Evolutionary conservation across 2,113 vertebrate genomes (phyloP).

Genomic region (Dasyornis broadbenti): DNA sequence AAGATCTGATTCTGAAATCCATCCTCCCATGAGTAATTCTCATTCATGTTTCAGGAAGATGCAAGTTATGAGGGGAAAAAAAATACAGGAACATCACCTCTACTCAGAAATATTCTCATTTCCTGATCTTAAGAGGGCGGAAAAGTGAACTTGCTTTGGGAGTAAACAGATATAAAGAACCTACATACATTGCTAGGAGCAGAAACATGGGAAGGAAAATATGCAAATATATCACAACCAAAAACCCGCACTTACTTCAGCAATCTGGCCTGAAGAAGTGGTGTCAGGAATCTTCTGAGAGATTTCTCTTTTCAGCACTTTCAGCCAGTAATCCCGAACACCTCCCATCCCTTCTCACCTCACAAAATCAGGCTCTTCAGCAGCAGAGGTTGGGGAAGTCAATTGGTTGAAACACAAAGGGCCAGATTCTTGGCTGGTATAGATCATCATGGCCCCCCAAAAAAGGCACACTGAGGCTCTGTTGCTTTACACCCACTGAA

Average conservation of each 20-base stretch:
- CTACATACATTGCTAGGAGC: neutral
- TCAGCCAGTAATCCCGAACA: neutral
- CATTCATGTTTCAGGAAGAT: neutral
- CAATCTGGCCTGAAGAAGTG: neutral
- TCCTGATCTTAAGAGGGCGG: neutral
- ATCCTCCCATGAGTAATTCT: neutral
- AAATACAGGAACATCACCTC: neutral
- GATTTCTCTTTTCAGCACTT: neutral
- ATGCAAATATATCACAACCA: neutral
- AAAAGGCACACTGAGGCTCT: neutral
- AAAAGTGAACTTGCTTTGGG: neutral
- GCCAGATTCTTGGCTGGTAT: neutral
- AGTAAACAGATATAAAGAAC: neutral
- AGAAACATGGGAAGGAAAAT: neutral
- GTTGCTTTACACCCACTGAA: constrained; percentile 4
- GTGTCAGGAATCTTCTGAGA: neutral
- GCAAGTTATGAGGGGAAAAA: neutral
- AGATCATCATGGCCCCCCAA: neutral
- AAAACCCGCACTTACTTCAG: neutral
- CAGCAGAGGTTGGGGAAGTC: neutral
- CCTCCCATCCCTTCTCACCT: neutral
- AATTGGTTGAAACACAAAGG: neutral
- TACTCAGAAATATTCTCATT: neutral
- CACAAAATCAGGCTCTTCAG: neutral
- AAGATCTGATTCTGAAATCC: constrained; percentile 6